Evolutionary conservation across 2,797 vertebrate genomes (phyloP).

Genomic region (Erithacus rubecula): DNA sequence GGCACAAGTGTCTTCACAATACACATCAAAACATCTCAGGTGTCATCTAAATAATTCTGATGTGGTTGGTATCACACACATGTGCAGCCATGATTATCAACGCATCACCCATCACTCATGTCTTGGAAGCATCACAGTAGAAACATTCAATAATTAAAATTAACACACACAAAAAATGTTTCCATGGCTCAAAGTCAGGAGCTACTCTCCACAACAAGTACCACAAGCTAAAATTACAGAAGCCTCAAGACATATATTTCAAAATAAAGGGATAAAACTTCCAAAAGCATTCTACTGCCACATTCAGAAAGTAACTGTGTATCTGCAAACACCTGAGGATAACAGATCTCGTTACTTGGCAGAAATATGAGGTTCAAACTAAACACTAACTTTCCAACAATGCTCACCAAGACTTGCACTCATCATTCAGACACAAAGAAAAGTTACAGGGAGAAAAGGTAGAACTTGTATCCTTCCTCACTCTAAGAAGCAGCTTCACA

Average conservation of each 20-base stretch:
- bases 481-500: background rate
- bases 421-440: background rate
- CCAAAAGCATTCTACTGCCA: background rate
- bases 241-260: background rate
- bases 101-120: background rate
- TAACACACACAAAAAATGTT: background rate
- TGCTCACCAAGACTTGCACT: background rate
- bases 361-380: background rate
- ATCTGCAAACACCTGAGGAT: background rate
- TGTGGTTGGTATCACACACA: background rate
- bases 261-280: constrained; percentile 7
- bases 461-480: background rate
- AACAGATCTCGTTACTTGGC: background rate
- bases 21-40: background rate
- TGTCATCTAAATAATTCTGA: background rate
- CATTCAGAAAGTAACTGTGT: background rate
- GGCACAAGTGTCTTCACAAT: background rate
- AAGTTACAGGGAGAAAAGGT: background rate
- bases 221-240: background rate
- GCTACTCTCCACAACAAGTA: background rate
- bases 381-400: background rate
- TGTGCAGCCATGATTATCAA: background rate
- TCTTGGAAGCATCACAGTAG: background rate
- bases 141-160: background rate
- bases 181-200: rapidly evolving